These are phyloP conservation scores for Doris montereyensis DNA, from an alignment of 2,888 invertebrate genomes.

Conservation along the genomic window DNA sequence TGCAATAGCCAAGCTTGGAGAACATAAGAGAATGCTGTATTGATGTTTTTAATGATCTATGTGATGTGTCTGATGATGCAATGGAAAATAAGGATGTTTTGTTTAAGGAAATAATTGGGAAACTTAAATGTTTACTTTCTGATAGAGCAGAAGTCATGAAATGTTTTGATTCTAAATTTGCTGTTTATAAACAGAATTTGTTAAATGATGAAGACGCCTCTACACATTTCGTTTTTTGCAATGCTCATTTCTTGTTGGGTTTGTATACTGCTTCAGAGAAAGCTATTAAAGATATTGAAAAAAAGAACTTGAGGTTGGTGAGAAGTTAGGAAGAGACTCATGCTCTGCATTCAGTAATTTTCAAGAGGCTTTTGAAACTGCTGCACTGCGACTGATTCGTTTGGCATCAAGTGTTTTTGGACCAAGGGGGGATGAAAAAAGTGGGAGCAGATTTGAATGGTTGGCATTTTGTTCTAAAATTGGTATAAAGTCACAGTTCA, in stretches of 20 bases:
- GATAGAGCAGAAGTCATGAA: not conserved
- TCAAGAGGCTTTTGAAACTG: not conserved
- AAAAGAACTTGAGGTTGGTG: too few relatives aligned
- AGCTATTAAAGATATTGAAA: too few relatives aligned
- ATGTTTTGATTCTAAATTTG: not conserved
- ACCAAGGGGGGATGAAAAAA: conserved; percentile 18
- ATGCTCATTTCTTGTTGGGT: not conserved
- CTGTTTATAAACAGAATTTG: not conserved
- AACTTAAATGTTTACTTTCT: not conserved
- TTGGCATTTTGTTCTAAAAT: not conserved
- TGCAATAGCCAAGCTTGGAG: too few relatives aligned
- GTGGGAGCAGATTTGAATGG: conserved; percentile 1
- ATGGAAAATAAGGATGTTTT: too few relatives aligned
- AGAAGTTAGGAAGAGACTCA: too few relatives aligned
- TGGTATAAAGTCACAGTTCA: not conserved
- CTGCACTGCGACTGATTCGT: not conserved
- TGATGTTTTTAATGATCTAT: too few relatives aligned
- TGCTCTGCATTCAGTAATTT: too few relatives aligned
- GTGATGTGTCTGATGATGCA: too few relatives aligned
- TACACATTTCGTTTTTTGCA: not conserved
- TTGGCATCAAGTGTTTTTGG: too few relatives aligned
- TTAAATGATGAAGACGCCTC: not conserved
- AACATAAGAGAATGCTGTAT: too few relatives aligned
- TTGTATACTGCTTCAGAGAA: too few relatives aligned
- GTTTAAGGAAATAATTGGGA: not conserved